Evolutionary conservation across 2,113 vertebrate genomes (phyloP).

Genomic region (Equus quagga): DNA sequence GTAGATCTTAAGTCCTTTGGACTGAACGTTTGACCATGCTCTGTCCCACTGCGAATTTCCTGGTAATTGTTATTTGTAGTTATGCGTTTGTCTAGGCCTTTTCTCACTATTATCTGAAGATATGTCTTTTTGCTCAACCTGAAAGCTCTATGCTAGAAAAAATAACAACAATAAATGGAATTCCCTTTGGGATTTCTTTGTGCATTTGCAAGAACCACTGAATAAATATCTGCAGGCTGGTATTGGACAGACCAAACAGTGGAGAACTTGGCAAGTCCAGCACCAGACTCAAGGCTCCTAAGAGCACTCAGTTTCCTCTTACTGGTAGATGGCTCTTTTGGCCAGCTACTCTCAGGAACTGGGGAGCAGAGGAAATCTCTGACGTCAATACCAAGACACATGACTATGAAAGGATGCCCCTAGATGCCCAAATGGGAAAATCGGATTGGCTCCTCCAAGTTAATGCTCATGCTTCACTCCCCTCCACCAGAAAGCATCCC

Average conservation of each 20-base stretch:
- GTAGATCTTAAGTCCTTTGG: slow-evolving; percentile 58
- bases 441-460: not conserved
- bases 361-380: not conserved
- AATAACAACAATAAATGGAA: slow-evolving; percentile 13
- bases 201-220: not conserved
- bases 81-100: not conserved
- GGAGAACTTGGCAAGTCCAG: not conserved
- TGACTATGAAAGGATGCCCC: not conserved
- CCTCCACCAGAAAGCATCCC: not conserved
- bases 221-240: not conserved
- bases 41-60: slow-evolving; percentile 59
- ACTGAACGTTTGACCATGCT: not conserved
- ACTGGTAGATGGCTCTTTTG: not conserved
- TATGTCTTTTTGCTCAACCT: slow-evolving; percentile 50
- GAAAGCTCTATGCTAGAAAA: slow-evolving; percentile 58
- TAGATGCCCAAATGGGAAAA: not conserved
- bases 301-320: not conserved
- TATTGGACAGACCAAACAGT: not conserved
- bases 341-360: not conserved
- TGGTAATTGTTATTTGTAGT: slow-evolving; percentile 57
- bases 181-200: not conserved
- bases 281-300: not conserved
- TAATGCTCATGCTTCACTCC: not conserved
- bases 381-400: not conserved
- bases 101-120: slow-evolving; percentile 54